Evolutionary conservation across 2,888 invertebrate genomes (phyloP).

Genomic region (Sepioteuthis lessoniana): DNA sequence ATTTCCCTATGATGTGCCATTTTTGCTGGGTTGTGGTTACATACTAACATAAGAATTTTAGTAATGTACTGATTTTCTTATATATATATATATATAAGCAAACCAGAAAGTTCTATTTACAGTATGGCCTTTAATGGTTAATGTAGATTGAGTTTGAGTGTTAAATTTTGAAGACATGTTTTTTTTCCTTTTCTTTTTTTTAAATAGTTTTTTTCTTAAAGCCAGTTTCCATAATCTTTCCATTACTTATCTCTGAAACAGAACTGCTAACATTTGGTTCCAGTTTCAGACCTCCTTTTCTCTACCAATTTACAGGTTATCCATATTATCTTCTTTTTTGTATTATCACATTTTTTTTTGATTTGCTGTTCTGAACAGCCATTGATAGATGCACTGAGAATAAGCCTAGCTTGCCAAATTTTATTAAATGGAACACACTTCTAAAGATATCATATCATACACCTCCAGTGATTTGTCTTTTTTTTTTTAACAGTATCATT

Average conservation of each 20-base stretch:
- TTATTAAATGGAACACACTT: not conserved
- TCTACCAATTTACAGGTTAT: not conserved
- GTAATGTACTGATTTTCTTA: too few species aligned
- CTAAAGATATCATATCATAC: not conserved
- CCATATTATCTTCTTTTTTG: not conserved
- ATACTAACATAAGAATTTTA: too few species aligned
- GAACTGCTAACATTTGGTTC: not conserved
- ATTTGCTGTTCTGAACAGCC: not conserved
- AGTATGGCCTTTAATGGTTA: too few species aligned
- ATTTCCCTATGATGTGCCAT: too few species aligned
- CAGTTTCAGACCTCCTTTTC: not conserved
- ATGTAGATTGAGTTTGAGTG: too few species aligned
- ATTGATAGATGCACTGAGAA: not conserved
- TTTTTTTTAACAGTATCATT: not conserved
- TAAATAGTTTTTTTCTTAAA: not conserved
- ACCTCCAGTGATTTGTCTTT: not conserved
- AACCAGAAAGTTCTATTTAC: too few species aligned
- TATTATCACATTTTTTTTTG: not conserved
- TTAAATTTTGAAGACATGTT: not conserved
- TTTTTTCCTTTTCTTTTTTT: not conserved
- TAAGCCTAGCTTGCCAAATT: not conserved
- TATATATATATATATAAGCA: too few species aligned
- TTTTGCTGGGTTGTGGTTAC: too few species aligned
- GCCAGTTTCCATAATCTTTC: not conserved
- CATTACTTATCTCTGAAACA: not conserved